Percentiles rank a stretch among this genome's conserved stretches.
Conservation (phyloP, 2,888 invertebrate genomes). For the Tyria jacobaeae region DNA sequence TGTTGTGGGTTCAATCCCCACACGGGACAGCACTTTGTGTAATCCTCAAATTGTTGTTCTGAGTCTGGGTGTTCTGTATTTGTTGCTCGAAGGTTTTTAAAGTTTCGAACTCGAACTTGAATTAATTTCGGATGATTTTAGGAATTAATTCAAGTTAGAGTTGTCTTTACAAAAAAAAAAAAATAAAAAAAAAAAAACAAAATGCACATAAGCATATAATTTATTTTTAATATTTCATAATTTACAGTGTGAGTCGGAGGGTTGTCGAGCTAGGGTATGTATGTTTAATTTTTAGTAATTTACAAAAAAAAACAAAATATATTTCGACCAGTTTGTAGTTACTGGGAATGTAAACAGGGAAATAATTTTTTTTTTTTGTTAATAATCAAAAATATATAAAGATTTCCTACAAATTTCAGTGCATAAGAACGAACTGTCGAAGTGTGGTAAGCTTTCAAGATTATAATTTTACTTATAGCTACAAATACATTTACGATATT, state of each 20-base stretch:
- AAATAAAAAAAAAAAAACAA: too few species aligned
- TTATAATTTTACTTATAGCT: background rate
- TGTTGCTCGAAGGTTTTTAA: too few species aligned
- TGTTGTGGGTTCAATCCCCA: too few species aligned
- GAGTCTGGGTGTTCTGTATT: too few species aligned
- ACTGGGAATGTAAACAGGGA: background rate
- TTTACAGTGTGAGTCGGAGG: slow-evolving; percentile 53
- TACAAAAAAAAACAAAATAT: background rate
- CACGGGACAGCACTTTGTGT: too few species aligned
- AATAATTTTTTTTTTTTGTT: background rate
- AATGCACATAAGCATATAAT: too few species aligned
- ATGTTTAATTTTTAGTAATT: background rate
- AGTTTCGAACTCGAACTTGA: too few species aligned
- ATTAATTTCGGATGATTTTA: too few species aligned
- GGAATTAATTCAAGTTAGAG: too few species aligned
- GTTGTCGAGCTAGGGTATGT: slow-evolving; percentile 59
- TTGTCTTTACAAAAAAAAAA: too few species aligned
- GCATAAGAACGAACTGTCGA: slow-evolving; percentile 50
- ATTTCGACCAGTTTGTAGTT: background rate
- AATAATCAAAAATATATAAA: background rate
- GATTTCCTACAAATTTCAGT: slow-evolving; percentile 46
- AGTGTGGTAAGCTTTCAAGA: slow-evolving; percentile 45
- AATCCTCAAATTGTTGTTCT: too few species aligned
- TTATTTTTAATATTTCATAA: too few species aligned
- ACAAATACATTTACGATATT: fast-evolving